Base-by-base conservation (phyloP, 2,797 vertebrate species). In the Tympanoctomys barrerae region DNA sequence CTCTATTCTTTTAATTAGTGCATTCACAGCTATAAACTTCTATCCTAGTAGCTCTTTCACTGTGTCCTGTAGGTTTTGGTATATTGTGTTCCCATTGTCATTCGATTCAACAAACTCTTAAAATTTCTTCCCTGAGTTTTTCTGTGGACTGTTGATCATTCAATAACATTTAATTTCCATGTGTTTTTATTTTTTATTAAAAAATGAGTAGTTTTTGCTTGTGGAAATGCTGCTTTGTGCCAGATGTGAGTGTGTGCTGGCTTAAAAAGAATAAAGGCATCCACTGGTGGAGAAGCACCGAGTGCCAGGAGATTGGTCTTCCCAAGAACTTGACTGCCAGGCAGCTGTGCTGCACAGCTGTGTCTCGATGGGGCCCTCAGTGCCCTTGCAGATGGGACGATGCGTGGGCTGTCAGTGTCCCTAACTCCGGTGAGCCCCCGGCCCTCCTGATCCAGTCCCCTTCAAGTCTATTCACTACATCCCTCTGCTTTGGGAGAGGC, bases 401-500 rank as follows among this genome's bases (percentile, higher is more conserved):
- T 18, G 28, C 0, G 0, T 21, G 28, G 6, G 14, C 26, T 13
- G 19, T 49, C 33, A 0, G 3, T 7, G 16, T 12, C 12, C 28
- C 36, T 8, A 1, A 57, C 22, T 46, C 52, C 12, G 2, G 77
- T 10, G 80, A 57, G 31, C 4, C 77, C 62, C 71, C 13, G 3
- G 1, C 19, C 5, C 46, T 21, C n/a, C 86, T 13, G 2, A 28
- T 22, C 73, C 13, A 26, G 18, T 10, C 36, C 14, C 28, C 52
- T 52, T 52, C 42, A 39, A 5, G 49, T 86, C 61, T 52, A 39
- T n/a, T 52, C 36, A 18, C 2, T 4, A 28, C 1, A 46, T 36
- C 9, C 77, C 14, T 36, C 64, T 33, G 71, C 80, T 79, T 59
- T 19, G 1, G 46, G 21, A 87, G 57, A 85, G 52, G 81, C 49